Conservation (phyloP, 1,140 invertebrate species). For the Drosophila kepulauana region DNA sequence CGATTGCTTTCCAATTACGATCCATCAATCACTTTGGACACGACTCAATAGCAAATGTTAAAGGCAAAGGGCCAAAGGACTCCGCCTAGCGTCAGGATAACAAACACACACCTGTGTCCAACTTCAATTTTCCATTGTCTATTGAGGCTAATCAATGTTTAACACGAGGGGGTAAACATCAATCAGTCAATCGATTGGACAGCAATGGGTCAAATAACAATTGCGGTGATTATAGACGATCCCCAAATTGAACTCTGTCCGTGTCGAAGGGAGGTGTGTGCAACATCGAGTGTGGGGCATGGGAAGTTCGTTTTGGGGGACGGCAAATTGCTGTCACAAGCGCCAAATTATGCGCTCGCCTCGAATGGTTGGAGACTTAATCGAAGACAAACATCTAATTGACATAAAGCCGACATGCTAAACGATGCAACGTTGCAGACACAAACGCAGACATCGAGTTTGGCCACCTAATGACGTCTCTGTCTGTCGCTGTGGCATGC, state of each 20-base stretch:
- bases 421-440: slow-evolving; percentile 54
- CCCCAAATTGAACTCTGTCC: slow-evolving; percentile 4
- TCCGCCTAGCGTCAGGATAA: neutral
- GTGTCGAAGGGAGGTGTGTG: neutral
- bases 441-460: neutral
- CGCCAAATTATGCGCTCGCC: slow-evolving; percentile 73
- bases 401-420: slow-evolving; percentile 80
- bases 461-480: slow-evolving; percentile 59
- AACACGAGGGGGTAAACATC: slow-evolving; percentile 59
- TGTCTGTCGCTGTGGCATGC: slow-evolving; percentile 15
- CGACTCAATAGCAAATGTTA: slow-evolving; percentile 31
- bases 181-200: slow-evolving; percentile 47
- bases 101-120: slow-evolving; percentile 51
- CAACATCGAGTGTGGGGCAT: neutral
- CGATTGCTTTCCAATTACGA: slow-evolving; percentile 55
- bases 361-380: slow-evolving; percentile 63
- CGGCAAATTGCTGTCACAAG: slow-evolving; percentile 78
- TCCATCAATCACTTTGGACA: slow-evolving; percentile 68
- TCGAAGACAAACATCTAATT: slow-evolving; percentile 82
- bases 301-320: slow-evolving; percentile 9
- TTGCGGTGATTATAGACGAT: slow-evolving; percentile 23
- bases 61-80: slow-evolving; percentile 31
- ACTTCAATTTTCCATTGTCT: slow-evolving; percentile 37
- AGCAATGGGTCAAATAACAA: slow-evolving; percentile 27
- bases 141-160: slow-evolving; percentile 70